Base-by-base conservation (phyloP, 2,888 invertebrate genomes). In the Drosophila kambysellisi region DNA sequence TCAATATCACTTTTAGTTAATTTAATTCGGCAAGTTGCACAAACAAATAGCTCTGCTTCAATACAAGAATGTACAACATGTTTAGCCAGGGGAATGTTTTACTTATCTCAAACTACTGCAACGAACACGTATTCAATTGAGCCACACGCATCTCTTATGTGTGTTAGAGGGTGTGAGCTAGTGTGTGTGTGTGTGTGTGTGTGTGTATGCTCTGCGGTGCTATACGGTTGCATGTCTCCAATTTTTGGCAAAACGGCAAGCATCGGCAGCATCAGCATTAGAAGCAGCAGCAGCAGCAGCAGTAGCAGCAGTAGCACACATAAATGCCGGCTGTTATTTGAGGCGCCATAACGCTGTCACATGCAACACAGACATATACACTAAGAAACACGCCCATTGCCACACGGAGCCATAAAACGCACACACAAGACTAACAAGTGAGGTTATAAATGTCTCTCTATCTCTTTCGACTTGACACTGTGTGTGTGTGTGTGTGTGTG, bases 271-370 rank as follows among this genome's bases (percentile, higher is more conserved):
- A 29, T 0, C 5, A 43, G 11, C 20, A 29, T 59, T 32, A 60
- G 58, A 59, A 32, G 70, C 6, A 41, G n/a, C 6, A 46, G 20
- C 2, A 43, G 17, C 39, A 25, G 62, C 46, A 62, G 60, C 61
- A 60, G 12, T 1, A 37, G 70, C 8, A 59, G 69, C 37, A 50
- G 56, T 62, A 70, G 63, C 73, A 80, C 74, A 75, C 74, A 85
- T 76, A 76, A 86, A 86, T 77, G 79, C 87, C 79, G 85, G 84
- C 84, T 74, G 87, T 88, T 87, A 89, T 87, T 68, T 75, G 82
- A 81, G 83, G 89, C 85, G 81, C 77, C 87, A 89, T 87, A 81
- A 87, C 87, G 77, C 83, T 87, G 85, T 81, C 81, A 83, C 82
- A 88, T 87, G 81, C 82, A 83, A 83, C 81, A 56, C 64, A 52